These are phyloP conservation scores for Eupeodes luniger DNA, from an alignment of 2,888 invertebrate genomes.

Conservation along the genomic window DNA sequence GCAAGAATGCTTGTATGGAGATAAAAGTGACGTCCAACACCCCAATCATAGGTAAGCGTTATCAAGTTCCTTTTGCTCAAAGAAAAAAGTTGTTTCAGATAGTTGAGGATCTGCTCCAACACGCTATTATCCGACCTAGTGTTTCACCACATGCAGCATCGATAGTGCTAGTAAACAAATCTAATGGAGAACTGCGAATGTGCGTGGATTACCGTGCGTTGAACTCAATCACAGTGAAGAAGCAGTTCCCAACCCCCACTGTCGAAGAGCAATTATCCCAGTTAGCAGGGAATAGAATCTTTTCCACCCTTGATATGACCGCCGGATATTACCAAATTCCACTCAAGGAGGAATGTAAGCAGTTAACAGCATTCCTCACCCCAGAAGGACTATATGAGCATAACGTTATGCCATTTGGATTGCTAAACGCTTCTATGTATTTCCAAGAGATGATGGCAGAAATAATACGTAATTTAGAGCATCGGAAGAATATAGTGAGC, in stretches of 20 bases:
- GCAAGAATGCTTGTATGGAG: constrained; percentile 41
- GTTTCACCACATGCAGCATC: constrained; percentile 60
- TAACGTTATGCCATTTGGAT: constrained; percentile 75
- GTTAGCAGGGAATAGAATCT: constrained; percentile 77
- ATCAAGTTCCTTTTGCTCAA: constrained; percentile 48
- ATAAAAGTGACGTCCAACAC: constrained; percentile 32
- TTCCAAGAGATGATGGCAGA: constrained; percentile 78
- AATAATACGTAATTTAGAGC: constrained; percentile 26
- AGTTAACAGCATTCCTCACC: constrained; percentile 73
- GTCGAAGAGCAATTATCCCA: constrained; percentile 73
- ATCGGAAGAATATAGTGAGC: constrained; percentile 28
- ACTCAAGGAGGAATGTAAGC: constrained; percentile 59
- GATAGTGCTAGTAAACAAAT: constrained; percentile 70
- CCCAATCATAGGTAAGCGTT: constrained; percentile 38
- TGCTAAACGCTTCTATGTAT: constrained; percentile 68
- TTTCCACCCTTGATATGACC: constrained; percentile 79
- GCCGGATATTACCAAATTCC: constrained; percentile 79
- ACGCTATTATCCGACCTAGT: constrained; percentile 38
- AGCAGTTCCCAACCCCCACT: constrained; percentile 66
- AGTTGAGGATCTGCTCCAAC: constrained; percentile 28
- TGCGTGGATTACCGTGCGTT: constrained; percentile 69
- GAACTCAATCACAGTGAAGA: constrained; percentile 66
- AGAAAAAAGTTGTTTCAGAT: constrained; percentile 23
- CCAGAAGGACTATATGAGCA: constrained; percentile 70
- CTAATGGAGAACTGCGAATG: constrained; percentile 71